Percentiles rank a stretch among this genome's conserved stretches.
Conservation (phyloP, 1,140 invertebrate genomes). For the Sitobion miscanthi region DNA sequence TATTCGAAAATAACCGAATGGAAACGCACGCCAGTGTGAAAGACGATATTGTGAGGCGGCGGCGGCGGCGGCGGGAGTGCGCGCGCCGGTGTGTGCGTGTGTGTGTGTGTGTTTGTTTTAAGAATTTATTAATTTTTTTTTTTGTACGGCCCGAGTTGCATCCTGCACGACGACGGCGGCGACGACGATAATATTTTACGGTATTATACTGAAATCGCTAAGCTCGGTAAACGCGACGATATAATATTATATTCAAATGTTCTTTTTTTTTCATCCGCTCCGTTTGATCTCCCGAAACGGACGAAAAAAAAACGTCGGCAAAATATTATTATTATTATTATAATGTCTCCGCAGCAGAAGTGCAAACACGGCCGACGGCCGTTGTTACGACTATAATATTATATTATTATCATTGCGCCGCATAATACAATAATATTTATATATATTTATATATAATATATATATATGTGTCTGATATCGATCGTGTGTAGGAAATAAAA, state of each 20-base stretch:
- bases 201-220: neutral
- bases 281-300: neutral
- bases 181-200: neutral
- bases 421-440: neutral
- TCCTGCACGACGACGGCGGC: no score
- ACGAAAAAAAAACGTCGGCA: neutral
- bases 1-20: slow-evolving; percentile 42
- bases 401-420: neutral
- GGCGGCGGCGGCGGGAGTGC: no score
- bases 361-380: neutral
- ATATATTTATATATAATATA: no score
- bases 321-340: neutral
- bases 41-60: slow-evolving; percentile 17
- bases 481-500: neutral
- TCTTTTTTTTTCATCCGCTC: neutral
- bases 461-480: neutral
- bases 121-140: neutral
- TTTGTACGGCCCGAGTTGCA: no score
- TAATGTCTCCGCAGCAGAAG: neutral
- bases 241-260: neutral
- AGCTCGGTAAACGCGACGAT: neutral
- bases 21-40: slow-evolving; percentile 34
- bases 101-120: neutral
- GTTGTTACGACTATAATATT: neutral
- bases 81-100: neutral